These are phyloP conservation scores for Cromileptes altivelis DNA, from an alignment of 2,113 vertebrate species.

Conservation along the genomic window DNA sequence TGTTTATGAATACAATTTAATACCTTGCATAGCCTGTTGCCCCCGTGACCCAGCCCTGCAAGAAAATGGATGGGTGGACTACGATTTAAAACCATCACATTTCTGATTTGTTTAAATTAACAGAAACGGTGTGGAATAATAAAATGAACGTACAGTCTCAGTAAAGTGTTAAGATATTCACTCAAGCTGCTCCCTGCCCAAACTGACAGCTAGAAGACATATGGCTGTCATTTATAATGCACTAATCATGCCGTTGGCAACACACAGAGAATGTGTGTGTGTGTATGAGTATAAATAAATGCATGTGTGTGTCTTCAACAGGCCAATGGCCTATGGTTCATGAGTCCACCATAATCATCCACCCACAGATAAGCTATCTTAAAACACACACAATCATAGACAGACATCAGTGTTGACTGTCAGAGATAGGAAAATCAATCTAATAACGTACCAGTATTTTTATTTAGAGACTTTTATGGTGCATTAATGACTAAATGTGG, in stretches of 20 bases:
- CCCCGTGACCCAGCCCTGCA: no score
- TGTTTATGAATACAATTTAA: neutral
- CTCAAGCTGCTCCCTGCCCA: constrained; percentile 50
- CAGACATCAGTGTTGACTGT: neutral
- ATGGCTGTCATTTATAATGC: constrained; percentile 79
- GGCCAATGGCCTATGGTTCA: constrained; percentile 1
- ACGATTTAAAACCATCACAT: neutral
- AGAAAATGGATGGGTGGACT: no score
- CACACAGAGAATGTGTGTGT: constrained; percentile 22
- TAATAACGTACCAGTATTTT: neutral
- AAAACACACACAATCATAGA: constrained; percentile 7
- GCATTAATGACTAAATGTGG: constrained; percentile 2
- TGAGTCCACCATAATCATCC: constrained; percentile 25
- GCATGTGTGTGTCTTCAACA: neutral
- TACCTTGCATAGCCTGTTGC: no score
- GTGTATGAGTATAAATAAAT: neutral
- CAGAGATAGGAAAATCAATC: neutral
- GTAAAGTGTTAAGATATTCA: constrained; percentile 44
- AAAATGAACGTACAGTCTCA: neutral
- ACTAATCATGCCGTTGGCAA: constrained; percentile 40
- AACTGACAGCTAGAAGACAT: constrained; percentile 62
- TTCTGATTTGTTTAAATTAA: neutral
- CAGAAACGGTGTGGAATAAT: neutral
- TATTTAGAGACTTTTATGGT: neutral
- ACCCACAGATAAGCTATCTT: constrained; percentile 17